Evolutionary conservation across 53 echinoderm and acorn worm genomes (phyloP), one percentile per base, ranked within the genome.

Genomic region (Crossaster papposus): DNA sequence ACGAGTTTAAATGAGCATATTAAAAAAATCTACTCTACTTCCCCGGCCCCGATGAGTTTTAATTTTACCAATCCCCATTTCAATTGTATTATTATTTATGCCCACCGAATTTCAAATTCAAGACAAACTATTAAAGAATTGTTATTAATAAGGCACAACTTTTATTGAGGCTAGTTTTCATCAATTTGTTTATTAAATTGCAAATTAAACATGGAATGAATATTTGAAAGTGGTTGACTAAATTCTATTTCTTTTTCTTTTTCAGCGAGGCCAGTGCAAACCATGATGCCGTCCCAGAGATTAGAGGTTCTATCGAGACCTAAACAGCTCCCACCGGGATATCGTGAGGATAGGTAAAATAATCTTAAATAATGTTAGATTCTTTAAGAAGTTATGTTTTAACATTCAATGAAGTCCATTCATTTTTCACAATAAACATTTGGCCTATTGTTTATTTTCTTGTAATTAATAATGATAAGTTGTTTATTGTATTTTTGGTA

Each of bases 291-390:
- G 1, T 77, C 77, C 30, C 62, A 93, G 68, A 88, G 97, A 30
- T 83, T 95, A 29, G 94, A 97, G 82, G 81, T 93, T 31, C 91
- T 97, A 29, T 62, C 97, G 3, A 92, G 88, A 79, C 94, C 95
- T 15, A 97, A 97, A 81, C 91, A 95, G 64, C 82, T 97, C 65
- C 97, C 95, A 23, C 89, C 93, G 22, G 91, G 92, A 65, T 97
- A 89, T 72, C 89, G 94, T 28, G 95, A 97, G 53, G 97, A 97
- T 79, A 94, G 97, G 97, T 97, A 90, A 52, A 89, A 22, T 44
- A 44, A 7, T 44, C 44, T 44, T 9, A 44, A 44, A 7, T 5
- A 44, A 44, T 44, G 6, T 44, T 44, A 44, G 44, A 44, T 44
- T 44, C 44, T 44, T 5, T 7, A 44, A 44, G 9, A 44, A 44